Evolutionary conservation across 2,797 vertebrate genomes (phyloP).

Genomic region (Rhynchonycteris naso): DNA sequence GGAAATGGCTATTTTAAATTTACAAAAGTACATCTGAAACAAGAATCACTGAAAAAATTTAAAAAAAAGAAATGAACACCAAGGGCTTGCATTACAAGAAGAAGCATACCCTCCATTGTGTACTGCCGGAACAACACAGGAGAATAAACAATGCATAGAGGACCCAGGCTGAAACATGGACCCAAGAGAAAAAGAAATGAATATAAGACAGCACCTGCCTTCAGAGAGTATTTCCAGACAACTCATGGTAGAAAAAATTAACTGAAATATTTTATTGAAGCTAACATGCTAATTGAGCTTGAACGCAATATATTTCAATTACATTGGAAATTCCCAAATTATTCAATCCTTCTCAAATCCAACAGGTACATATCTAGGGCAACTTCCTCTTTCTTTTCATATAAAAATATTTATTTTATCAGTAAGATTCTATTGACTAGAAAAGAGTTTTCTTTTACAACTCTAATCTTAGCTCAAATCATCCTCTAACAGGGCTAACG

Average conservation of each 20-base stretch:
- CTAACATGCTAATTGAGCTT: slow-evolving; percentile 13
- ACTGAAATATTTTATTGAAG: slow-evolving; percentile 40
- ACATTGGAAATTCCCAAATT: slow-evolving; percentile 24
- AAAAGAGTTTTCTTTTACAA: slow-evolving; percentile 29
- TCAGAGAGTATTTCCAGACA: background rate
- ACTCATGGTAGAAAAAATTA: background rate
- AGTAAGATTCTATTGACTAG: background rate
- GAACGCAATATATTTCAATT: slow-evolving; percentile 33
- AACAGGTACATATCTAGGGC: background rate
- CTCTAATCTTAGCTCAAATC: background rate
- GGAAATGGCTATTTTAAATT: background rate
- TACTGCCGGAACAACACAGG: background rate
- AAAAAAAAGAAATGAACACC: background rate
- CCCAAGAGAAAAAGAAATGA: background rate
- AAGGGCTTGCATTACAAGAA: background rate
- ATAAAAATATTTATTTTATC: slow-evolving; percentile 18
- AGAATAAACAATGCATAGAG: background rate
- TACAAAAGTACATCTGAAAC: background rate
- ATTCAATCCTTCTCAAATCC: slow-evolving; percentile 14
- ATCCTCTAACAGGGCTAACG: background rate
- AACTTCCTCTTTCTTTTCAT: background rate
- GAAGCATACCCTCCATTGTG: background rate
- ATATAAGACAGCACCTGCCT: background rate
- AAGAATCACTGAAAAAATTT: background rate
- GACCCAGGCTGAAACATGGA: background rate